Evolutionary conservation across 2,888 invertebrate genomes (phyloP).

Genomic region (Lepidochitona cinerea): DNA sequence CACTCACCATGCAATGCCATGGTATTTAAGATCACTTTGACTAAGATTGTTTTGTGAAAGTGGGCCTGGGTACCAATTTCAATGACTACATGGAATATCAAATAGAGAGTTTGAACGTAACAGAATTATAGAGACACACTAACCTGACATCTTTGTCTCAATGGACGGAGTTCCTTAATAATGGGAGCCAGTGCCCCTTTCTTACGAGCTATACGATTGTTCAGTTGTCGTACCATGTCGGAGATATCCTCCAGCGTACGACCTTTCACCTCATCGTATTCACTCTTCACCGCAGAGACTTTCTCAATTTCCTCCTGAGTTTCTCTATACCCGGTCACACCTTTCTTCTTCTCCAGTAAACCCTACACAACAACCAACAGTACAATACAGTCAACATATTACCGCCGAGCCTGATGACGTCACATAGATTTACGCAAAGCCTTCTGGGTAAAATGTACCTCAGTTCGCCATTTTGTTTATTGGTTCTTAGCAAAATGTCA

Average conservation of each 20-base stretch:
- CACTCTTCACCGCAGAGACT: constrained; percentile 74
- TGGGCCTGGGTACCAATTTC: neutral
- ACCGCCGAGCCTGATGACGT: too few species aligned
- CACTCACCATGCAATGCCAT: neutral
- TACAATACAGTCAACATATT: too few species aligned
- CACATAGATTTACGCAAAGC: too few species aligned
- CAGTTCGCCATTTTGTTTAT: too few species aligned
- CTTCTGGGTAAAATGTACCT: too few species aligned
- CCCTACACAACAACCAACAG: too few species aligned
- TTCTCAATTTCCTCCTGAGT: constrained; percentile 76
- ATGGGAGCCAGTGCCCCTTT: constrained; percentile 77
- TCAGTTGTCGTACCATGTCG: constrained; percentile 73
- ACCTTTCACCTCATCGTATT: constrained; percentile 73
- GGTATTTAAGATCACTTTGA: too few species aligned
- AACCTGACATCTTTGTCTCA: constrained; percentile 77
- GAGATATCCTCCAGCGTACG: constrained; percentile 74
- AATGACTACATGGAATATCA: neutral
- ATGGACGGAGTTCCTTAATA: constrained; percentile 77
- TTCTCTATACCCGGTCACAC: constrained; percentile 72
- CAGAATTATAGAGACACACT: neutral
- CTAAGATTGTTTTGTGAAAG: neutral
- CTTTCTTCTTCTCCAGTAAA: constrained; percentile 62
- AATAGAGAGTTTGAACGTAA: neutral
- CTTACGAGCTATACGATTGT: constrained; percentile 76
- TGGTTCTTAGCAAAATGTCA: too few species aligned